These are phyloP conservation scores for Panthera tigris DNA, from an alignment of 2,113 vertebrate species.

Conservation along the genomic window DNA sequence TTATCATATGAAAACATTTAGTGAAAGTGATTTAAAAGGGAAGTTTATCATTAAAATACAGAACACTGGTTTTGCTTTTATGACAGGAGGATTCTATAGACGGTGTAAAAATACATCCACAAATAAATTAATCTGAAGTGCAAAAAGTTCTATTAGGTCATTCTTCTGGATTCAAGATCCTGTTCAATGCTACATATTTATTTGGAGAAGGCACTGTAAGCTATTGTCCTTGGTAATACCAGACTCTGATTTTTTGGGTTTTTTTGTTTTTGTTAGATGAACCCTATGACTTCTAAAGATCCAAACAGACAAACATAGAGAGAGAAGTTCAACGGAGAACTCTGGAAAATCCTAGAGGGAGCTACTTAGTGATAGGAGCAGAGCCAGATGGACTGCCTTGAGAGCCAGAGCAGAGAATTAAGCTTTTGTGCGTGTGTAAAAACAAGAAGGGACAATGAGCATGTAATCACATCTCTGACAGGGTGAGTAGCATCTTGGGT, in stretches of 20 bases:
- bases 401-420: not conserved
- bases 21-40: not conserved
- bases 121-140: not conserved
- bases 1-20: not conserved
- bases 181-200: not conserved
- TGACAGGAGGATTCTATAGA: not conserved
- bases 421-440: not conserved
- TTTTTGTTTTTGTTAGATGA: not conserved
- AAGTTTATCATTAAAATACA: not conserved
- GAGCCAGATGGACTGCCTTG: not conserved
- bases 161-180: not conserved
- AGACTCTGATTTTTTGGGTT: not conserved
- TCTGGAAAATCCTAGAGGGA: not conserved
- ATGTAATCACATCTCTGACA: not conserved
- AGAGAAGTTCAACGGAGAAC: not conserved
- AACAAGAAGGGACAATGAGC: too few relatives aligned
- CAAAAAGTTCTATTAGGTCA: not conserved
- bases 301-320: not conserved
- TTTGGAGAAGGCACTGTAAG: not conserved
- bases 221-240: not conserved
- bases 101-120: not conserved
- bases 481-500: not conserved
- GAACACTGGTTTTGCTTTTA: not conserved
- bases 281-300: not conserved
- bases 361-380: not conserved